These are phyloP conservation scores for Centropus bengalensis DNA, from an alignment of 2,113 vertebrate genomes.

Conservation along the genomic window DNA sequence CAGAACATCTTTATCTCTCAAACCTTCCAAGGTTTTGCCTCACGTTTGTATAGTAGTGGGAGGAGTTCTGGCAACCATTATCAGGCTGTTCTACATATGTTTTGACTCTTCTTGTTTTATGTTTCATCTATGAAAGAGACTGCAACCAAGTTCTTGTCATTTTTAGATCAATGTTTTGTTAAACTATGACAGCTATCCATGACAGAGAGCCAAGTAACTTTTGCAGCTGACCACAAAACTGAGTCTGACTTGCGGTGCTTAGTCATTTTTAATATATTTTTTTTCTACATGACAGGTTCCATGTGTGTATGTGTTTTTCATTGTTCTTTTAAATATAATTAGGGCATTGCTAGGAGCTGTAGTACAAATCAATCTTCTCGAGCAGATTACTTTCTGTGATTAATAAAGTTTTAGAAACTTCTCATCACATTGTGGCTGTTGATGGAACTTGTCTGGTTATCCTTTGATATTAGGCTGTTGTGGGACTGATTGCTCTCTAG, in stretches of 20 bases:
- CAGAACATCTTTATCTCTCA: background rate
- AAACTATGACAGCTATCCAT: constrained; percentile 61
- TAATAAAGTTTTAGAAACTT: constrained; percentile 25
- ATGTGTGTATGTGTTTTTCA: constrained; percentile 23
- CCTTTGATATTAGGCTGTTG: background rate
- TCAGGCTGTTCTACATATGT: constrained; percentile 59
- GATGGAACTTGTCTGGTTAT: background rate
- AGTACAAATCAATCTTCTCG: background rate
- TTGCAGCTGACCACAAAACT: constrained; percentile 67
- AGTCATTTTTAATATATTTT: constrained; percentile 42
- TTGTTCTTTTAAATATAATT: constrained; percentile 42
- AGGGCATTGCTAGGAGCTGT: background rate
- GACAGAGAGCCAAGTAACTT: constrained; percentile 65
- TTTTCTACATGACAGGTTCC: constrained; percentile 20
- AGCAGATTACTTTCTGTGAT: constrained; percentile 9
- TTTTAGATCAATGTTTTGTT: constrained; percentile 71
- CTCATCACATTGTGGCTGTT: background rate
- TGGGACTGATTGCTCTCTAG: background rate
- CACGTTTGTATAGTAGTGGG: background rate
- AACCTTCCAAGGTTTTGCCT: constrained; percentile 2
- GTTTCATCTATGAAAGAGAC: constrained; percentile 57
- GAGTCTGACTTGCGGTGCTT: constrained; percentile 59
- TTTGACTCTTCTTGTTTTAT: constrained; percentile 68
- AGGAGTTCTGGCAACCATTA: constrained; percentile 57
- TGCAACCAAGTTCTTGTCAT: constrained; percentile 70